A percentile compares a stretch with the other conserved stretches of the same genome.
phyloP scores from a whole-genome alignment of 2,888 invertebrate species.

The Eupithecia subfuscata region DNA sequence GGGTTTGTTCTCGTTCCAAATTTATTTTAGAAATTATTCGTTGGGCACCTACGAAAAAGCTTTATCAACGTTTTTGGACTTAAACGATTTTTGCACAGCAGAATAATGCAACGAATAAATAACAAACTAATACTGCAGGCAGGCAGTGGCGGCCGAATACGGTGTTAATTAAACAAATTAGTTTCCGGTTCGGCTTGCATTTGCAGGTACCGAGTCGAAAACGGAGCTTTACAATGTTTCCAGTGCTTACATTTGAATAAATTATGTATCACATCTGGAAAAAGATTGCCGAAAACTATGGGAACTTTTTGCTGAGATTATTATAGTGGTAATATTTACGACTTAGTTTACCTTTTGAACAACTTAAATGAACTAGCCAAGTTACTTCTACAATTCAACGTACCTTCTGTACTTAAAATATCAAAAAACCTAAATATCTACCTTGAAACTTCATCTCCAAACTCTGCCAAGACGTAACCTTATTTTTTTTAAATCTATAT shows the following conservation, averaged over 20 bases:
- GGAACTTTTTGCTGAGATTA: background rate
- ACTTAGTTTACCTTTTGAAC: background rate
- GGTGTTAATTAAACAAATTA: conserved; percentile 37
- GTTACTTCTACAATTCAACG: background rate
- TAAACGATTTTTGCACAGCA: background rate
- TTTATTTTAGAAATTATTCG: background rate
- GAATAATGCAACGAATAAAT: conserved; percentile 28
- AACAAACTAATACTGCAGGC: conserved; percentile 19
- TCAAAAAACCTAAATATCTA: background rate
- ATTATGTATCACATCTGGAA: background rate
- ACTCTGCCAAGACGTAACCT: background rate
- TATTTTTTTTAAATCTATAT: too few species aligned
- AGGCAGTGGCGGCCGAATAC: conserved; percentile 20
- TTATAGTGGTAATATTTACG: background rate
- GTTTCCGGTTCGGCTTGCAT: conserved; percentile 21
- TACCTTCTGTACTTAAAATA: background rate
- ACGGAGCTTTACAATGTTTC: background rate
- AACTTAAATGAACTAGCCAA: background rate
- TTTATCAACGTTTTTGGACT: background rate
- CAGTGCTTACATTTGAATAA: background rate
- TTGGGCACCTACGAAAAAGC: background rate
- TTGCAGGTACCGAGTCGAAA: background rate
- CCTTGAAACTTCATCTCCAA: background rate
- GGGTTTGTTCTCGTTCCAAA: background rate
- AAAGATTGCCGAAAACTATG: background rate